Conservation (phyloP, 2,888 invertebrate species). For the Spisula solida region DNA sequence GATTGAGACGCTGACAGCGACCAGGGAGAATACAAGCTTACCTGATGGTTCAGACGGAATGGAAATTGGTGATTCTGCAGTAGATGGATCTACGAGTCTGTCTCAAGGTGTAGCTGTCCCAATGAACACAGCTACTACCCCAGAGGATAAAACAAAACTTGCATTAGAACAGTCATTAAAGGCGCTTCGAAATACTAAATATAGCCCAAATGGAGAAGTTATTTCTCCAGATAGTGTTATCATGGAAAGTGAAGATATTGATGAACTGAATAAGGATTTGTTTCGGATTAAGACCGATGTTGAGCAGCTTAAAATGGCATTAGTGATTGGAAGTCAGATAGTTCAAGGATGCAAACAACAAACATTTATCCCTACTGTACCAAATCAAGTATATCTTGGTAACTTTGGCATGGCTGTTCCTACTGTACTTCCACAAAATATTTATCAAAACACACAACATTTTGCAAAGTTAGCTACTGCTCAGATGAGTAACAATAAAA, state of each 20-base stretch:
- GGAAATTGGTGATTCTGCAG: background rate
- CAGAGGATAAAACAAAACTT: background rate
- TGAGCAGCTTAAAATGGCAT: constrained; percentile 16
- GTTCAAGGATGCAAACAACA: background rate
- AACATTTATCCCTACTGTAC: background rate
- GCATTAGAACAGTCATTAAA: background rate
- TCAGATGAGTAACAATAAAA: background rate
- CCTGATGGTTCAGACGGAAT: background rate
- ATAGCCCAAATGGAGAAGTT: background rate
- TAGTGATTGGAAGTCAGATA: background rate
- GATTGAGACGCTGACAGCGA: background rate
- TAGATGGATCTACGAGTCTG: background rate
- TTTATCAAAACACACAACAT: background rate
- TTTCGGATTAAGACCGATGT: background rate
- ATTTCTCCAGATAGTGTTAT: background rate
- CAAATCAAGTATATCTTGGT: background rate
- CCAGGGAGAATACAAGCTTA: background rate
- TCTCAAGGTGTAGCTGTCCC: background rate
- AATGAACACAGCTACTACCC: background rate
- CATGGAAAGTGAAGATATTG: background rate
- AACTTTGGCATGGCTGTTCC: background rate
- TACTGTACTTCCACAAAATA: background rate
- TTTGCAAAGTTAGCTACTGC: background rate
- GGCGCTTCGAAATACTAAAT: background rate
- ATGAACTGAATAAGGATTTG: background rate